A percentile compares a stretch with the other conserved stretches of the same genome.
Evolutionary conservation across 1,140 invertebrate species (phyloP).

Genomic region (Nephila pilipes): DNA sequence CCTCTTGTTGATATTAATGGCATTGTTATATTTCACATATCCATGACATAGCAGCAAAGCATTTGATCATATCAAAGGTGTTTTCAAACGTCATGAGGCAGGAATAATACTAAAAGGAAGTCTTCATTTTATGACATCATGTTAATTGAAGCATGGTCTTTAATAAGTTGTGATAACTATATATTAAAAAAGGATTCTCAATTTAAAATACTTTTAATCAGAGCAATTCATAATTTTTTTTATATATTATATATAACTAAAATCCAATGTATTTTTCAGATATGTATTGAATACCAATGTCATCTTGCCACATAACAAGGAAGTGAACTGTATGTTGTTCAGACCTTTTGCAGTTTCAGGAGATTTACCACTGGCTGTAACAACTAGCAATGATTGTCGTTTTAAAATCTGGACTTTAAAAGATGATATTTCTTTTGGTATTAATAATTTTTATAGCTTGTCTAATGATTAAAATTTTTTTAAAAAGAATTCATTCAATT

Average conservation of each 20-base stretch:
- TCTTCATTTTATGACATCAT: too few relatives aligned
- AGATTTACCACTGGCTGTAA: conserved; percentile 83
- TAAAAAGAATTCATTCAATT: neutral
- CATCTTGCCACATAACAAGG: conserved; percentile 87
- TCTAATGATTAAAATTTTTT: neutral
- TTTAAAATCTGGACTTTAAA: conserved; percentile 88
- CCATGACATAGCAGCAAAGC: too few relatives aligned
- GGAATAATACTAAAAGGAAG: too few relatives aligned
- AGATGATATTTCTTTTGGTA: conserved; percentile 79
- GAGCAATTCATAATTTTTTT: neutral
- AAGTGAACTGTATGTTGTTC: conserved; percentile 85
- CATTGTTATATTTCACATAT: too few relatives aligned
- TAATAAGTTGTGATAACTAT: too few relatives aligned
- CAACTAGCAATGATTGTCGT: conserved; percentile 86
- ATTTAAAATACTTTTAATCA: neutral
- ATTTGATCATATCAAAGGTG: too few relatives aligned
- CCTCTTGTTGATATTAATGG: too few relatives aligned
- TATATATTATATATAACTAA: neutral
- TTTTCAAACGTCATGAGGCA: too few relatives aligned
- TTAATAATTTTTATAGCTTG: neutral
- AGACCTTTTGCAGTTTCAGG: conserved; percentile 82
- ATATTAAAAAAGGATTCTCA: too few relatives aligned
- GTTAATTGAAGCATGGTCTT: too few relatives aligned
- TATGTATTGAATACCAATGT: conserved; percentile 88
- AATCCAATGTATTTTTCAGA: conserved; percentile 81